Base-by-base conservation (phyloP, 2,888 invertebrate genomes). In the Chloromyia formosa region DNA sequence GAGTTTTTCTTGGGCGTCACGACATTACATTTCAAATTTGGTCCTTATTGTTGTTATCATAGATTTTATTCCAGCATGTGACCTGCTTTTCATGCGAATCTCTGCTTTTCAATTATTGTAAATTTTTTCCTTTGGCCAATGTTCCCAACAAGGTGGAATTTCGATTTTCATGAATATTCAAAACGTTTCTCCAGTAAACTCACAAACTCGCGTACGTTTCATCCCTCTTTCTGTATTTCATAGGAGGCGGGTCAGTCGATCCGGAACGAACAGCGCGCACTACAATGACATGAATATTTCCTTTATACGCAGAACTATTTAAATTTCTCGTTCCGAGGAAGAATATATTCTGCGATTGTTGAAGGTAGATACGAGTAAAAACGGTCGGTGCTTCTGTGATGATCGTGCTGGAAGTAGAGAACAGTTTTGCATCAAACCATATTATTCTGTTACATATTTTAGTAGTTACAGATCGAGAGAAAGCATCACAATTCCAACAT, bases 151-250 rank as follows among this genome's bases (percentile, higher is more conserved):
- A 60, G 7, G n/a, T 27, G 27, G 27, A 60, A 60, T 23, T 60
- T 60, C 60, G 60, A 60, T 60, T 60, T 60, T 60, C 60, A 60
- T 60, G 27, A 60, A 60, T 60, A 60, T 60, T 60, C 60, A 60
- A 23, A 22, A 22, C 20, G 58, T 18, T 18, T 53, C 53, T 4
- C 18, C 12, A 3, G 56, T 56, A 56, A 49, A 49, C 12, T 49
- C 49, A n/a, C 16, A 49, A 12, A 49, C 49, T 49, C 49, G 14
- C 49, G 49, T 35, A 35, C 5, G 49, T 49, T 49, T n/a, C 49
- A 12, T 49, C 12, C 3, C 16, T 49, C 49, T 49, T n/a, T n/a
- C 4, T 49, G 49, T 49, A 12, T 42, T 42, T 42, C 56, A 49
- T 3, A 3, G 4, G 49, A n/a, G 49, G 49, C 49, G 49, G 49